A percentile compares a stretch with the other conserved stretches of the same genome.
phyloP scores from a whole-genome alignment of 1,140 invertebrate species.

The Tetraneura akinire region DNA sequence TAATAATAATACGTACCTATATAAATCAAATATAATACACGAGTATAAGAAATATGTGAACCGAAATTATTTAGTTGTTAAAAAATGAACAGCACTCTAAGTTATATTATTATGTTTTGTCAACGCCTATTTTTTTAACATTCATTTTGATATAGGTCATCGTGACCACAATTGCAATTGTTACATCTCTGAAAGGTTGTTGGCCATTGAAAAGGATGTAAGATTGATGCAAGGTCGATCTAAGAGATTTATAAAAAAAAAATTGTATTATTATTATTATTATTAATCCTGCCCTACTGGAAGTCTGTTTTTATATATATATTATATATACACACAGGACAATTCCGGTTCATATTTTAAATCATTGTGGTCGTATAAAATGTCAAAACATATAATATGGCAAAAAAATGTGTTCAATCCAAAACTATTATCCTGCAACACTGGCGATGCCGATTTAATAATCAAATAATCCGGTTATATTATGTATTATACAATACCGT shows the following conservation, averaged over 20 bases:
- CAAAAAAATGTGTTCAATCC: constrained; percentile 15
- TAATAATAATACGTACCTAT: neutral
- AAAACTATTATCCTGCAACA: neutral
- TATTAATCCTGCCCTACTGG: constrained; percentile 5
- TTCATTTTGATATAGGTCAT: constrained; percentile 3
- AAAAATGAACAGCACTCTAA: neutral
- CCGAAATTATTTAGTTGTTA: constrained; percentile 20
- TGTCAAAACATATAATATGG: constrained; percentile 49
- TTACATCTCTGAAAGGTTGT: constrained; percentile 8
- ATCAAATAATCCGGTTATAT: neutral
- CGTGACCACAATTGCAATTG: neutral
- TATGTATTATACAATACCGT: neutral
- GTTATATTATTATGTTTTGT: constrained; percentile 4
- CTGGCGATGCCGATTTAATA: constrained; percentile 17
- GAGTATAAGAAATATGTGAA: constrained; percentile 10
- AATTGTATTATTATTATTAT: neutral
- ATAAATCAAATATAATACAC: constrained; percentile 11
- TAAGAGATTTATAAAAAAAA: constrained; percentile 6
- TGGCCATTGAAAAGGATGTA: constrained; percentile 18
- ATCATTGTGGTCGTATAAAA: constrained; percentile 27
- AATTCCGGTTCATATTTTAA: constrained; percentile 23
- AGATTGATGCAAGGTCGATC: constrained; percentile 15
- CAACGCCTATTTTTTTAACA: constrained; percentile 17
- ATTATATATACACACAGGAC: no score
- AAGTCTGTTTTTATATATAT: constrained; percentile 28